Evolutionary conservation across 30 jellyfish, hydroid and myxozoan species (phyloP).

Genomic region (Rhopilema esculentum): DNA sequence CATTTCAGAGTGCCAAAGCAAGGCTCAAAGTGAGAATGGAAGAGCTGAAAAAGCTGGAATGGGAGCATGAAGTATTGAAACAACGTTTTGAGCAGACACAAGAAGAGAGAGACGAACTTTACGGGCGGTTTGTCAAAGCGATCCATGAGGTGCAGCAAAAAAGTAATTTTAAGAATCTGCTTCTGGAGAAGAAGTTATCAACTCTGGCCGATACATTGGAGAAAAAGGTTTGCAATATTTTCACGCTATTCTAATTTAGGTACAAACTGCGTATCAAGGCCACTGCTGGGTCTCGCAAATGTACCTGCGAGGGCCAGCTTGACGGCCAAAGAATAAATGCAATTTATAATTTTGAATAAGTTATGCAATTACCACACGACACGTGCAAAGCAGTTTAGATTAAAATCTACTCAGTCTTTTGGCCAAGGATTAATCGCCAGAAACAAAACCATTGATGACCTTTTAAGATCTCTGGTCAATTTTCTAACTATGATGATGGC

Average conservation of each 20-base stretch:
- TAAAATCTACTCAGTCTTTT: no score
- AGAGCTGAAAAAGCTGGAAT: constrained; percentile 88
- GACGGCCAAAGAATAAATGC: no score
- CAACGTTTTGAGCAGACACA: constrained; percentile 97
- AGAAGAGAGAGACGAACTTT: constrained; percentile 91
- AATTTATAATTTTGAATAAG: no score
- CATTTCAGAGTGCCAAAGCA: constrained; percentile 89
- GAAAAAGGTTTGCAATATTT: constrained; percentile 74
- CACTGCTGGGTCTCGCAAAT: no score
- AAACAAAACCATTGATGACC: no score
- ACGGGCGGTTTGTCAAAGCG: constrained; percentile 89
- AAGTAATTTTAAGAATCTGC: constrained; percentile 93
- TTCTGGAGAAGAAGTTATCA: constrained; percentile 88
- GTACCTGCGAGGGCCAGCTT: no score
- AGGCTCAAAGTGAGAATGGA: constrained; percentile 91
- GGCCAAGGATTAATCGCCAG: no score
- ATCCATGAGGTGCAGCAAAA: constrained; percentile 99
- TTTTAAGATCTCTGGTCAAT: no score
- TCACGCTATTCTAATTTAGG: not conserved
- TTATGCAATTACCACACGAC: no score
- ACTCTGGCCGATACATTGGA: constrained; percentile 95
- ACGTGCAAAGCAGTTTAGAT: no score
- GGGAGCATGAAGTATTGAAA: constrained; percentile 98
- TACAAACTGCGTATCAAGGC: no score
- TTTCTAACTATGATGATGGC: no score